A percentile compares a stretch with the other conserved stretches of the same genome.
Conservation (phyloP, 2,888 invertebrate genomes). For the Yponomeuta evonymella region DNA sequence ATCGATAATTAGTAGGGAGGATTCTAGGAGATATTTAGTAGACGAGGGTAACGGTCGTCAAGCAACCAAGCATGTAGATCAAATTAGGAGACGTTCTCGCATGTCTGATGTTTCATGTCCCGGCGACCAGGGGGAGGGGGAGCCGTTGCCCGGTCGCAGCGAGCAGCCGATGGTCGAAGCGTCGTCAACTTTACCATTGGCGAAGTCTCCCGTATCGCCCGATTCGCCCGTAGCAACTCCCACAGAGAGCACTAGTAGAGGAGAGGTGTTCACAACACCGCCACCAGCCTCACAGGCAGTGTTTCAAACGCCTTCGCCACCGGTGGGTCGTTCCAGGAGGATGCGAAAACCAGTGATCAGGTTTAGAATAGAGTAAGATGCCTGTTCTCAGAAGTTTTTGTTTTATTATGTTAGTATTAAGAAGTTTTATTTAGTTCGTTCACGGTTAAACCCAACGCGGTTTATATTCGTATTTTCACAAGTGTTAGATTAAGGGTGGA, state of each 20-base stretch:
- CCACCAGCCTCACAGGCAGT: no score
- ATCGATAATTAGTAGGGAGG: neutral
- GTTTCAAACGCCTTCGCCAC: neutral
- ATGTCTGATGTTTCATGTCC: neutral
- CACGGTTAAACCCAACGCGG: no score
- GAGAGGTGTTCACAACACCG: no score
- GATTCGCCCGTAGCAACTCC: neutral
- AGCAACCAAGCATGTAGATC: conserved; percentile 7
- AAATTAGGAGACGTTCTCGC: neutral
- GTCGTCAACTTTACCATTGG: neutral
- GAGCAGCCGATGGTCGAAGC: no score
- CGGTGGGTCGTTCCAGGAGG: neutral
- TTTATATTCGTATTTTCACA: no score
- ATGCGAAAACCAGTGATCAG: neutral
- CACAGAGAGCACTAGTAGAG: neutral
- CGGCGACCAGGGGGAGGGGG: neutral
- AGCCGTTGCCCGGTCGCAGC: neutral
- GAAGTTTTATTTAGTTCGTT: no score
- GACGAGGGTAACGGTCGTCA: neutral
- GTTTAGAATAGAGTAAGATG: no score
- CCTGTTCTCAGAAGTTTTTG: no score
- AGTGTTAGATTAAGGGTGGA: no score
- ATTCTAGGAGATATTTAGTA: neutral
- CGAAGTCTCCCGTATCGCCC: neutral
- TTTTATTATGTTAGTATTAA: no score